Percentiles rank a stretch among this genome's conserved stretches.
These are phyloP conservation scores for Syrista parreyssii DNA, from an alignment of 2,888 invertebrate species.

Conservation along the genomic window DNA sequence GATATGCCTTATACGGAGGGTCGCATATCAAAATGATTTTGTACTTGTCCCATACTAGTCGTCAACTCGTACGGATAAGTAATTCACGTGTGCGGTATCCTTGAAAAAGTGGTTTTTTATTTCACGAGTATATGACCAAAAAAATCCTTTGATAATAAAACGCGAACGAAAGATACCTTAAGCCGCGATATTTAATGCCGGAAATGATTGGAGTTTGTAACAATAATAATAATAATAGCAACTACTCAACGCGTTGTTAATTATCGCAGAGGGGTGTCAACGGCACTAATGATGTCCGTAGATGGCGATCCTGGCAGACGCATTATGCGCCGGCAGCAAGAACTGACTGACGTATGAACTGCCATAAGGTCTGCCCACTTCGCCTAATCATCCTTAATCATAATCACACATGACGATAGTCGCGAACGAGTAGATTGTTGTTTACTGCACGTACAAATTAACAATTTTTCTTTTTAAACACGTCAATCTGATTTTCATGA, in stretches of 20 bases:
- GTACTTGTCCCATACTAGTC: too few relatives aligned
- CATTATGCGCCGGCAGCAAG: slow-evolving; percentile 12
- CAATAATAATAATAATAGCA: neutral
- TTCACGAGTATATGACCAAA: too few relatives aligned
- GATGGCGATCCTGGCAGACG: slow-evolving; percentile 31
- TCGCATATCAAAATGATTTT: too few relatives aligned
- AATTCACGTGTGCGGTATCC: too few relatives aligned
- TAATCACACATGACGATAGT: slow-evolving; percentile 37
- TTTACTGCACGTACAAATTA: neutral
- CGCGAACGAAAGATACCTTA: too few relatives aligned
- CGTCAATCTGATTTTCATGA: neutral
- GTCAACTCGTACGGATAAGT: too few relatives aligned
- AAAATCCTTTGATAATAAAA: too few relatives aligned
- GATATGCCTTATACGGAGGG: too few relatives aligned
- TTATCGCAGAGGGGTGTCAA: slow-evolving; percentile 26
- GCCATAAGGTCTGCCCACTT: slow-evolving; percentile 15
- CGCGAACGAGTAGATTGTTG: slow-evolving; percentile 30
- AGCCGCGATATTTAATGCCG: too few relatives aligned
- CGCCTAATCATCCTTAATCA: slow-evolving; percentile 47
- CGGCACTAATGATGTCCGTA: slow-evolving; percentile 40
- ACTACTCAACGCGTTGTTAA: slow-evolving; percentile 19
- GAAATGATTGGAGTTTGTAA: neutral
- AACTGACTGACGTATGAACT: slow-evolving; percentile 30
- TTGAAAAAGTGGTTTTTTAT: too few relatives aligned
- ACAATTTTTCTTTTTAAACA: neutral